Percentiles rank a stretch among this genome's conserved stretches.
Conservation (phyloP, 2,113 vertebrate species). For the Mandrillus leucophaeus region DNA sequence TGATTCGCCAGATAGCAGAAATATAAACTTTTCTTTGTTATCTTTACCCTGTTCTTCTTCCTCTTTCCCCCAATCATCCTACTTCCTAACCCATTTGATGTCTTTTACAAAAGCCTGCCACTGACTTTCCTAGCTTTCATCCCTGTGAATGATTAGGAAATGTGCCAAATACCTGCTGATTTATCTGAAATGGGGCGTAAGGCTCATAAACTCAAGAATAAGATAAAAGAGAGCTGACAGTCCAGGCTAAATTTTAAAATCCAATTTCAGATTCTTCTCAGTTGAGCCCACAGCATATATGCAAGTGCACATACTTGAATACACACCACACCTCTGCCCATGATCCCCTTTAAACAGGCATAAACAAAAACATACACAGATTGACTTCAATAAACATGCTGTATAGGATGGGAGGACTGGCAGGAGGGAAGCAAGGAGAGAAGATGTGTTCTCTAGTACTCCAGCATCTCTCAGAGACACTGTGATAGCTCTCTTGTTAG, state of each 20-base stretch:
- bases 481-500: not conserved
- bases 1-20: conserved; percentile 22
- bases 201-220: not conserved
- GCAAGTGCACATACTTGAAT: not conserved
- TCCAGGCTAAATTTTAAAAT: conserved; percentile 18
- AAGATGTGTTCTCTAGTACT: not conserved
- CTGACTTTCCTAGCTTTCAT: not conserved
- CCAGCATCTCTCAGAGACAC: not conserved
- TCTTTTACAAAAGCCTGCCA: not conserved
- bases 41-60: not conserved
- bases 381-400: not conserved
- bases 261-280: conserved; percentile 31
- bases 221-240: conserved; percentile 43
- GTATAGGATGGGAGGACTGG: too few species aligned
- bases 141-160: conserved; percentile 1
- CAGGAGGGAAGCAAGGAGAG: not conserved
- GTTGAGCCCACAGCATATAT: not conserved
- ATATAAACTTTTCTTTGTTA: conserved; percentile 22
- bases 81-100: not conserved
- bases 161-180: conserved; percentile 38
- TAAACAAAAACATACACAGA: not conserved
- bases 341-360: not conserved
- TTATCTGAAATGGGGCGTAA: conserved; percentile 36
- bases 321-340: not conserved
- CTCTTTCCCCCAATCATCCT: not conserved